Conservation (phyloP, 2,113 vertebrate genomes). For the Rhabdomys dilectus region DNA sequence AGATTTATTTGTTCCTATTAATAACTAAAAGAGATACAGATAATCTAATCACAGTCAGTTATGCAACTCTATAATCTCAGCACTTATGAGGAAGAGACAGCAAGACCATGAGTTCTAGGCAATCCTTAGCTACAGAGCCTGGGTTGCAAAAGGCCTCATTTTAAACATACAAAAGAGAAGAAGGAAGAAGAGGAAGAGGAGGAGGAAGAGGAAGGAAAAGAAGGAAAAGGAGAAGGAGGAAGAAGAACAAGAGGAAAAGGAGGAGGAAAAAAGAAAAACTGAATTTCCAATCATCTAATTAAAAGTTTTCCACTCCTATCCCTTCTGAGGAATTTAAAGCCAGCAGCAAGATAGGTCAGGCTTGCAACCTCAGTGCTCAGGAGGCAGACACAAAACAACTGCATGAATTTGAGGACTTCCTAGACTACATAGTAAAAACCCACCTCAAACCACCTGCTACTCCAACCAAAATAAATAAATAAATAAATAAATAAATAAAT, state of each 20-base stretch:
- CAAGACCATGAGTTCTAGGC: neutral
- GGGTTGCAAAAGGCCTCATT: neutral
- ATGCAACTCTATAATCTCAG: too few relatives aligned
- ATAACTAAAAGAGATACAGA: slow-evolving; percentile 25
- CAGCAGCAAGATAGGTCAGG: too few relatives aligned
- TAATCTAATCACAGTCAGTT: slow-evolving; percentile 12
- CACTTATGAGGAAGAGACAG: neutral
- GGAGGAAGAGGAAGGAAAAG: too few relatives aligned
- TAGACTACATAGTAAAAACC: neutral
- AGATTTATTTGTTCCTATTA: slow-evolving; percentile 34
- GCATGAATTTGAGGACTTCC: neutral
- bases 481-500: neutral
- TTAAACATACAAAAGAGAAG: neutral
- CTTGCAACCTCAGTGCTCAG: too few relatives aligned
- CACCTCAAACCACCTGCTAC: neutral
- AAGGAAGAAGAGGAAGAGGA: too few relatives aligned
- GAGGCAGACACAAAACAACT: too few relatives aligned
- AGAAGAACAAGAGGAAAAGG: neutral
- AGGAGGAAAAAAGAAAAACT: neutral
- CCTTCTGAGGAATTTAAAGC: neutral
- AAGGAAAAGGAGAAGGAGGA: neutral
- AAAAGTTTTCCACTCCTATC: neutral
- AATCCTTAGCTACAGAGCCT: neutral
- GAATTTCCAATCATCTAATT: neutral
- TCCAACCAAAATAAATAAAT: neutral